Conservation (phyloP, 2,888 invertebrate genomes). For the Meteorus cinctellus region DNA sequence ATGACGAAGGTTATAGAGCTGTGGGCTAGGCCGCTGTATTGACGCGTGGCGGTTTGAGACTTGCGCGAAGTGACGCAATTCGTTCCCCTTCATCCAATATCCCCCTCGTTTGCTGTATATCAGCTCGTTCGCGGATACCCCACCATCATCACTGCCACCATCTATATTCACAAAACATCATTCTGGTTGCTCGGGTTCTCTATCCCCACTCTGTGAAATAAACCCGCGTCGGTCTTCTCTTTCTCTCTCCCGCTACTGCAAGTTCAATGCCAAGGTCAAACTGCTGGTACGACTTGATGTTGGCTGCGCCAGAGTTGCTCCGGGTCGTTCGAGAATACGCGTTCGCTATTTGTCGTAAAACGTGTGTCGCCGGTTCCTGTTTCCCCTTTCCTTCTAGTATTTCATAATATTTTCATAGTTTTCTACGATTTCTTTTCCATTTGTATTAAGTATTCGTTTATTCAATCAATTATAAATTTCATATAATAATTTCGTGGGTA, state of each 20-base stretch:
- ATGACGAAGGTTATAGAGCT: slow-evolving; percentile 65
- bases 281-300: slow-evolving; percentile 65
- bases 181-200: slow-evolving; percentile 19
- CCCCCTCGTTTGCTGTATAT: not conserved
- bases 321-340: slow-evolving; percentile 56
- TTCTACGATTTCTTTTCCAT: slow-evolving; percentile 13
- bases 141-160: slow-evolving; percentile 5
- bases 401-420: slow-evolving; percentile 21
- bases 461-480: not conserved
- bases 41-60: slow-evolving; percentile 66
- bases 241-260: slow-evolving; percentile 55
- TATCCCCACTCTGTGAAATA: slow-evolving; percentile 28
- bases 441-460: not conserved
- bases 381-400: slow-evolving; percentile 23
- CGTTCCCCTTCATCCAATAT: slow-evolving; percentile 25
- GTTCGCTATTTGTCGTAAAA: slow-evolving; percentile 48
- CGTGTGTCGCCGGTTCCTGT: slow-evolving; percentile 42
- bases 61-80: slow-evolving; percentile 70
- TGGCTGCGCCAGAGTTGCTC: slow-evolving; percentile 65
- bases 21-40: slow-evolving; percentile 67
- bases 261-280: slow-evolving; percentile 74
- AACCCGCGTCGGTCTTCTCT: slow-evolving; percentile 27
- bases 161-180: slow-evolving; percentile 17
- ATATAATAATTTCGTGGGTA: not conserved
- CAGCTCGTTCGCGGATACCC: not conserved